Evolutionary conservation across 2,113 vertebrate species (phyloP), one percentile per base, ranked within the genome.

Genomic region (Lepus europaeus): DNA sequence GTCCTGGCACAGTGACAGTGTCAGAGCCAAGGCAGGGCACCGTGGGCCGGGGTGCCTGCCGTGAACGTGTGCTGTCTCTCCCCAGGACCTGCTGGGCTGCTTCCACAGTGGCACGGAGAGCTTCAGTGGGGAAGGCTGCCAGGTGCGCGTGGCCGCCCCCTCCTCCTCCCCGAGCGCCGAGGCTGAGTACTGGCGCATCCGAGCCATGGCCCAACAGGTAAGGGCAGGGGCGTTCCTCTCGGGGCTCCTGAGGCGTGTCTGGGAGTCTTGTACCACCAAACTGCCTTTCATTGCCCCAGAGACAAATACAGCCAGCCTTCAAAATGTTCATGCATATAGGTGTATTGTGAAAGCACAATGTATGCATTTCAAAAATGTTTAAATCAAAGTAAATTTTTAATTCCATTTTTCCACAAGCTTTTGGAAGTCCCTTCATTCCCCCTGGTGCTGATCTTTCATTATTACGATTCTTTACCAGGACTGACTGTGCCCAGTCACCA

Each of bases 201-300:
- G 99, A 96, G 99, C 99, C 31, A 99, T 99, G 99, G 99, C 99
- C 11, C 99, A 99, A 84, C 99, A 99, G 99, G 99, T 99, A 97
- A 97, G 96, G 66, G 19, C 8, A 3, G 61, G 13, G 3, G 4
- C 36, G 53, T 33, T 16, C 64, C 56, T 63, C 53, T 12, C 36
- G 9, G 69, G 79, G 10, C 12, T 72, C 74, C 25, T 19, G 45
- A 69, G 90, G 29, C 49, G 12, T 19, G 33, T 22, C 36, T 10
- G 4, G n/a, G 64, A 23, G n/a, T 63, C 90, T 7, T 4, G 1
- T 6, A 16, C 83, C 74, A 45, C 56, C 59, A 53, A 53, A 63
- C 59, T 31, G 36, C n/a, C 61, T 90, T 39, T 61, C 59, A 6
- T 56, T 73, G 69, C 22, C 25, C 31, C 27, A 7, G 53, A 56